Percentiles rank a stretch among this genome's conserved stretches.
These are phyloP conservation scores for Pammene fasciana DNA, from an alignment of 2,888 invertebrate genomes.

Conservation along the genomic window DNA sequence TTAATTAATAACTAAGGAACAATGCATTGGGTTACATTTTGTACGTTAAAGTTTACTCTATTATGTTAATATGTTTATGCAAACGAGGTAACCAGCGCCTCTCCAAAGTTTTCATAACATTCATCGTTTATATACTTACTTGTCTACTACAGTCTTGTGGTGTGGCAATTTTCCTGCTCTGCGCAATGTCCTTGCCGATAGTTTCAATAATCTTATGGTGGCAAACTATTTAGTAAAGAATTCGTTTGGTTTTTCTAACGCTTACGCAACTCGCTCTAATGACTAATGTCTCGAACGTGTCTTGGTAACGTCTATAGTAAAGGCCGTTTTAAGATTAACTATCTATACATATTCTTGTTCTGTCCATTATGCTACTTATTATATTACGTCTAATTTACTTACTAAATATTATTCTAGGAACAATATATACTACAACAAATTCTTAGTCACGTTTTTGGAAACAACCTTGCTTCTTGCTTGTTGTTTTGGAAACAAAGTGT, in stretches of 20 bases:
- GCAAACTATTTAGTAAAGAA: slow-evolving; percentile 34
- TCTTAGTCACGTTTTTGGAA: no score
- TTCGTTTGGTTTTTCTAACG: slow-evolving; percentile 41
- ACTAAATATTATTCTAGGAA: no score
- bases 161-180: slow-evolving; percentile 26
- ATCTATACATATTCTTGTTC: slow-evolving; percentile 11
- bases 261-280: slow-evolving; percentile 48
- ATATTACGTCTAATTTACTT: no score
- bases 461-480: no score
- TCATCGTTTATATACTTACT: slow-evolving; percentile 27
- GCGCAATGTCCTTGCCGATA: slow-evolving; percentile 29
- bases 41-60: slow-evolving; percentile 18
- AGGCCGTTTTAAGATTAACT: slow-evolving; percentile 30
- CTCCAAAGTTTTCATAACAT: slow-evolving; percentile 29
- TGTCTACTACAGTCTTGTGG: not conserved
- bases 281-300: slow-evolving; percentile 46
- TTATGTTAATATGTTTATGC: slow-evolving; percentile 23
- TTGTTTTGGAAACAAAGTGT: no score
- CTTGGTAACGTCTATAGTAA: slow-evolving; percentile 40
- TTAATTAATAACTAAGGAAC: slow-evolving; percentile 1
- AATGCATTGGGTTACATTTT: slow-evolving; percentile 19
- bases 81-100: slow-evolving; percentile 14
- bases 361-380: not conserved
- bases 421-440: no score
- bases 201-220: slow-evolving; percentile 24